Evolutionary conservation across 2,113 vertebrate species (phyloP).

Genomic region (Cricetomys ansorgei): DNA sequence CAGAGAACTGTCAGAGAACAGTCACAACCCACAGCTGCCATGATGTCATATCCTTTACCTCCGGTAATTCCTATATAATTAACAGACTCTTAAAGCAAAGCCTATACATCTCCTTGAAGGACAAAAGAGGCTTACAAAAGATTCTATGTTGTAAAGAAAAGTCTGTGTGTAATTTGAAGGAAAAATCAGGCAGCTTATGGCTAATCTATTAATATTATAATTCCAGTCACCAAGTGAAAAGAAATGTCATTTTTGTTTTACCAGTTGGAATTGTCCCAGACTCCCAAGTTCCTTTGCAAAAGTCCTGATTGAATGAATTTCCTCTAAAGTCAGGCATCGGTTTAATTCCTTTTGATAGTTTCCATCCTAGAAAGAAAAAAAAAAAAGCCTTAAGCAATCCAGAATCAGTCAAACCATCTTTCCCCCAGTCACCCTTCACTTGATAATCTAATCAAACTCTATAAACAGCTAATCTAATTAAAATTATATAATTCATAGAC

Average conservation of each 20-base stretch:
- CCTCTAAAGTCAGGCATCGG: conserved; percentile 87
- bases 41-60: conserved; percentile 11
- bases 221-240: conserved; percentile 44
- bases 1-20: not conserved
- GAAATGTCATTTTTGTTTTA: conserved; percentile 83
- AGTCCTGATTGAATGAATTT: conserved; percentile 88
- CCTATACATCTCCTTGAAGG: conserved; percentile 53
- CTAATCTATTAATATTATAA: conserved; percentile 52
- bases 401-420: not conserved
- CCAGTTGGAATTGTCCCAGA: conserved; percentile 92
- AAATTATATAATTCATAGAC: not conserved
- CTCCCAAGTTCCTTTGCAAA: conserved; percentile 90
- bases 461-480: not conserved
- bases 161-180: conserved; percentile 42
- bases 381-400: conserved; percentile 20
- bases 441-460: not conserved
- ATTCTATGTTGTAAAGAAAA: conserved; percentile 61
- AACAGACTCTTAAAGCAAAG: conserved; percentile 56
- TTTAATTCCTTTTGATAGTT: conserved; percentile 83
- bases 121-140: conserved; percentile 43
- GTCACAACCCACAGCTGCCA: not conserved
- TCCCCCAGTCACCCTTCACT: not conserved
- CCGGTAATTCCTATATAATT: conserved; percentile 42
- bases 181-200: conserved; percentile 21
- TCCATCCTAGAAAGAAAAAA: conserved; percentile 83